Conservation (phyloP, 2,797 vertebrate species). For the Bucorvus abyssinicus region DNA sequence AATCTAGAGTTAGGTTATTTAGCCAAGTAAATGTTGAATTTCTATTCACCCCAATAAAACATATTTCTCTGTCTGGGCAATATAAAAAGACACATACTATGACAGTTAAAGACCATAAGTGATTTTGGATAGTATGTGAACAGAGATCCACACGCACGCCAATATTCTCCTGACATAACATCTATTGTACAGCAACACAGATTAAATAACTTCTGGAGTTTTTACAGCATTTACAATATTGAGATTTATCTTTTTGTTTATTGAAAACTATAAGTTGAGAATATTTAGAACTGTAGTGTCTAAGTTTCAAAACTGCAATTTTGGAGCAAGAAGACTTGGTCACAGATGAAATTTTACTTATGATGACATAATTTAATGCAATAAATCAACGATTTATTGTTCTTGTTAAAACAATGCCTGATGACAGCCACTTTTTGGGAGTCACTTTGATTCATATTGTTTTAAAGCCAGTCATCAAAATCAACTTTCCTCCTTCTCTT, state of each 20-base stretch:
- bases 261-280: neutral
- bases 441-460: neutral
- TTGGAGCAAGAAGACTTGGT: neutral
- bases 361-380: neutral
- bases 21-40: neutral
- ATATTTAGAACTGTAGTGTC: neutral
- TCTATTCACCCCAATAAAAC: neutral
- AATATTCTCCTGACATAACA: neutral
- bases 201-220: conserved; percentile 28
- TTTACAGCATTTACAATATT: neutral
- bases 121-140: conserved; percentile 4
- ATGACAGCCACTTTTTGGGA: neutral
- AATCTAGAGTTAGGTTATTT: neutral
- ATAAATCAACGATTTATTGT: neutral
- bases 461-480: neutral
- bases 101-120: neutral
- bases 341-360: neutral
- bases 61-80: neutral
- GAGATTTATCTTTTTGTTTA: neutral
- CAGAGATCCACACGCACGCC: neutral
- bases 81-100: neutral
- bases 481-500: conserved; percentile 12
- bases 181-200: neutral
- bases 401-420: neutral
- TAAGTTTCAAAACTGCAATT: neutral